Percentiles rank a stretch among this genome's conserved stretches.
phyloP scores from a whole-genome alignment of 2,888 invertebrate genomes.

The Ichneumoninae sp. region DNA sequence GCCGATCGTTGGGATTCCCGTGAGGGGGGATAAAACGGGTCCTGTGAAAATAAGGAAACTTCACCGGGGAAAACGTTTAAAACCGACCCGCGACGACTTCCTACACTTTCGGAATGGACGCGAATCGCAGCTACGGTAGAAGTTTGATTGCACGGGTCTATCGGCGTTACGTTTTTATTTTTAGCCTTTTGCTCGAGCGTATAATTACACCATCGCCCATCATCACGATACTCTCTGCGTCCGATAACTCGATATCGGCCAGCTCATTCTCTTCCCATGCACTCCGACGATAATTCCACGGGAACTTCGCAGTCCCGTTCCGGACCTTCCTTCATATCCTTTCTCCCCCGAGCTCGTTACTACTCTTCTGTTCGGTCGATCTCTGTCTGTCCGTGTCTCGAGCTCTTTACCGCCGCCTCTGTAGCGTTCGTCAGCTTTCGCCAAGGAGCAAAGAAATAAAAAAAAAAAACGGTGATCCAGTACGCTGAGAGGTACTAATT shows the following conservation, averaged over 20 bases:
- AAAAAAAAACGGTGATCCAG: constrained; percentile 21
- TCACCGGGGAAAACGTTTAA: not conserved
- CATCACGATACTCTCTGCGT: constrained; percentile 25
- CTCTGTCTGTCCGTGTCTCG: constrained; percentile 4
- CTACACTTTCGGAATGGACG: not conserved
- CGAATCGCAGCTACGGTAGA: not conserved
- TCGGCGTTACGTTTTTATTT: not conserved
- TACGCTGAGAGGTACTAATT: constrained; percentile 79
- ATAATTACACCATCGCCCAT: constrained; percentile 28
- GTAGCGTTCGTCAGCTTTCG: constrained; percentile 43
- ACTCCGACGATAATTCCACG: constrained; percentile 1
- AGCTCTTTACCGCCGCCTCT: constrained; percentile 53
- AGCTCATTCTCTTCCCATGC: constrained; percentile 4
- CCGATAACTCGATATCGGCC: constrained; percentile 13
- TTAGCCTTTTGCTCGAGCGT: not conserved
- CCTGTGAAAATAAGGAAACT: no score
- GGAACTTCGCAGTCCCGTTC: not conserved
- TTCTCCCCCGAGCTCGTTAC: constrained; percentile 21
- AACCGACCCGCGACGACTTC: not conserved
- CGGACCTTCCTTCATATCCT: not conserved
- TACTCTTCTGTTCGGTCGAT: constrained; percentile 43
- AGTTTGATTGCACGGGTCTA: constrained; percentile 12
- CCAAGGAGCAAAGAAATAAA: constrained; percentile 20
- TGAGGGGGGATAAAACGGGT: not conserved
- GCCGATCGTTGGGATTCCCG: not conserved